Percentiles rank a stretch among this genome's conserved stretches.
Evolutionary conservation across 2,888 invertebrate genomes (phyloP).

Genomic region (Meloe dianella): DNA sequence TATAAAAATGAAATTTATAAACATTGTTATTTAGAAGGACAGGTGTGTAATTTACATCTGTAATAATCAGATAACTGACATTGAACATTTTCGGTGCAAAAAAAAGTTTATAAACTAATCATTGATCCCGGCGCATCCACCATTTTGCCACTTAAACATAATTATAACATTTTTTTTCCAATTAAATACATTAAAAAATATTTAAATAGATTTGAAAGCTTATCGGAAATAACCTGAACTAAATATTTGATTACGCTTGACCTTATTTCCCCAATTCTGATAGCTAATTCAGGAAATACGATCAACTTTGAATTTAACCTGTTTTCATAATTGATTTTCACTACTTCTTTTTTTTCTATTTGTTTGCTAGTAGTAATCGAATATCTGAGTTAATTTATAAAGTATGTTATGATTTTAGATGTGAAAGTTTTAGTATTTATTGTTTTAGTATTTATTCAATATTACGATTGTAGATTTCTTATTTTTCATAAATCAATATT

Average conservation of each 20-base stretch:
- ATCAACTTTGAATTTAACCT: background rate
- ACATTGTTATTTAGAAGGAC: background rate
- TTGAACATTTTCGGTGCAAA: background rate
- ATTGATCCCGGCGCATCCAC: background rate
- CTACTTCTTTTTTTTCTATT: background rate
- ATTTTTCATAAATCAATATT: too few species aligned
- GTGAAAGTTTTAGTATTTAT: too few species aligned
- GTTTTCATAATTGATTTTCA: background rate
- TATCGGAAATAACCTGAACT: background rate
- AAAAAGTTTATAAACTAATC: background rate
- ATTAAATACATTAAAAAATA: background rate
- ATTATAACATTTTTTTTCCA: background rate
- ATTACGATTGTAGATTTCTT: too few species aligned
- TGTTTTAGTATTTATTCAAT: too few species aligned
- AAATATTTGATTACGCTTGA: slow-evolving; percentile 6
- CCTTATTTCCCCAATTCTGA: slow-evolving; percentile 2
- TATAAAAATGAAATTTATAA: background rate
- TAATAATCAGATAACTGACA: background rate
- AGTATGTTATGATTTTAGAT: too few species aligned
- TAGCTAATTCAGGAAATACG: slow-evolving; percentile 1
- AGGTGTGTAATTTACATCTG: background rate
- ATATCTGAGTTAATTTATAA: too few species aligned
- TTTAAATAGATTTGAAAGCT: background rate
- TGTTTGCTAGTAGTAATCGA: too few species aligned
- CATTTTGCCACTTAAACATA: background rate